phyloP scores from a whole-genome alignment of 2,113 vertebrate genomes.

The Malurus alboscapulatus region DNA sequence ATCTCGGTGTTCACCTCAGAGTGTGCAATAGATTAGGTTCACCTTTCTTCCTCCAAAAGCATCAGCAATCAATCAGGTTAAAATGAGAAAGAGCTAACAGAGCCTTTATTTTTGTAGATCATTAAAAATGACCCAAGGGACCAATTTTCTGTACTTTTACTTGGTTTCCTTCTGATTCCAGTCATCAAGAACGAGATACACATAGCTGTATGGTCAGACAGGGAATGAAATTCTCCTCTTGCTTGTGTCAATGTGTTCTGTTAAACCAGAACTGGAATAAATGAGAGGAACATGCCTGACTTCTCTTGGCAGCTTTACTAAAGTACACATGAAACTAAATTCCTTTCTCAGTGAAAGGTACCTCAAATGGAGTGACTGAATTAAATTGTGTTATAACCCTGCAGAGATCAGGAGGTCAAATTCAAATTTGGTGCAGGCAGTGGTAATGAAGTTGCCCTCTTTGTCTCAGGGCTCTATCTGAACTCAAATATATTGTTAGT shows the following conservation, averaged over 20 bases:
- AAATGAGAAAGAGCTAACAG: slow-evolving; percentile 23
- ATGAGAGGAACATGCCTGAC: slow-evolving; percentile 4
- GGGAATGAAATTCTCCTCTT: background rate
- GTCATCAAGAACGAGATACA: slow-evolving; percentile 23
- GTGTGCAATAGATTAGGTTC: background rate
- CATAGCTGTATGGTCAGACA: background rate
- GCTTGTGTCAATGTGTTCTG: background rate
- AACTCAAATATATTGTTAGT: background rate
- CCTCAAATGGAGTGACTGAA: slow-evolving; percentile 25
- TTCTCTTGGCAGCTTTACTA: background rate
- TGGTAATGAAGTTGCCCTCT: slow-evolving; percentile 41
- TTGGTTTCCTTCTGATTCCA: slow-evolving; percentile 32
- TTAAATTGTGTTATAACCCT: slow-evolving; percentile 30
- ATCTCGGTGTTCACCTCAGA: background rate
- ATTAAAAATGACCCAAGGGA: slow-evolving; percentile 51
- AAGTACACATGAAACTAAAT: background rate
- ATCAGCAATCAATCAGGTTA: slow-evolving; percentile 36
- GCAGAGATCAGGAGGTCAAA: slow-evolving; percentile 44
- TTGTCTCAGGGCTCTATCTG: background rate
- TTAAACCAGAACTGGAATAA: background rate
- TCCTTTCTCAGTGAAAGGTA: background rate
- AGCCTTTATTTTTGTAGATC: slow-evolving; percentile 21
- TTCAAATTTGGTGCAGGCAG: background rate
- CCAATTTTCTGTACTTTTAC: slow-evolving; percentile 6
- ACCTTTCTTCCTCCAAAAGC: slow-evolving; percentile 22